Evolutionary conservation across 2,888 invertebrate species (phyloP).

Genomic region (Acleris sparsana): DNA sequence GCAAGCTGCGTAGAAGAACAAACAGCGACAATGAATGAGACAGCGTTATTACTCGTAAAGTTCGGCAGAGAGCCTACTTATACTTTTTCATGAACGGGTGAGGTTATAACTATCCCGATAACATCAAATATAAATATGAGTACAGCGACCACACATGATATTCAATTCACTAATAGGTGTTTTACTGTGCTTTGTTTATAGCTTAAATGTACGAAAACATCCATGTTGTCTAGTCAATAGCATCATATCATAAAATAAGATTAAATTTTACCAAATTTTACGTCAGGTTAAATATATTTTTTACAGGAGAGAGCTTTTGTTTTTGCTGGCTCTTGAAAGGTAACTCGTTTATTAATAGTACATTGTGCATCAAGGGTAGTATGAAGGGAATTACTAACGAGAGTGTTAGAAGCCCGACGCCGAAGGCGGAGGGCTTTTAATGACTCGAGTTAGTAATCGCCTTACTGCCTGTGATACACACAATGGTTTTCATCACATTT

Average conservation of each 20-base stretch:
- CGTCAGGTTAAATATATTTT: no score
- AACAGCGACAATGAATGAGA: conserved; percentile 86
- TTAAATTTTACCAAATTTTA: no score
- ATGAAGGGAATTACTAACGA: no score
- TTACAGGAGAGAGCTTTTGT: no score
- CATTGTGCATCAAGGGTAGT: no score
- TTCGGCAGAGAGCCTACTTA: conserved; percentile 59
- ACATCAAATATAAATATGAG: conserved; percentile 44
- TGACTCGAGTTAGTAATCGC: no score
- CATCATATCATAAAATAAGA: neutral
- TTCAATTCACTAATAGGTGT: neutral
- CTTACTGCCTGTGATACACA: no score
- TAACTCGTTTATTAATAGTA: no score
- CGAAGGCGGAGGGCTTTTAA: no score
- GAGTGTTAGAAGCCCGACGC: no score
- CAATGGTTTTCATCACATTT: no score
- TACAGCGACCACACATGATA: conserved; percentile 17
- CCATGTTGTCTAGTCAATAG: neutral
- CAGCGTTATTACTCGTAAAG: conserved; percentile 57
- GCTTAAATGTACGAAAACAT: neutral
- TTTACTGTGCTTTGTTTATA: neutral
- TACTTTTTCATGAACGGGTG: conserved; percentile 50
- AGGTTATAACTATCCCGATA: conserved; percentile 46
- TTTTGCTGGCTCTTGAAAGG: no score
- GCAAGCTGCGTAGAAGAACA: conserved; percentile 90